Evolutionary conservation across 2,888 invertebrate species (phyloP).

Genomic region (Boloria euphrosyne): DNA sequence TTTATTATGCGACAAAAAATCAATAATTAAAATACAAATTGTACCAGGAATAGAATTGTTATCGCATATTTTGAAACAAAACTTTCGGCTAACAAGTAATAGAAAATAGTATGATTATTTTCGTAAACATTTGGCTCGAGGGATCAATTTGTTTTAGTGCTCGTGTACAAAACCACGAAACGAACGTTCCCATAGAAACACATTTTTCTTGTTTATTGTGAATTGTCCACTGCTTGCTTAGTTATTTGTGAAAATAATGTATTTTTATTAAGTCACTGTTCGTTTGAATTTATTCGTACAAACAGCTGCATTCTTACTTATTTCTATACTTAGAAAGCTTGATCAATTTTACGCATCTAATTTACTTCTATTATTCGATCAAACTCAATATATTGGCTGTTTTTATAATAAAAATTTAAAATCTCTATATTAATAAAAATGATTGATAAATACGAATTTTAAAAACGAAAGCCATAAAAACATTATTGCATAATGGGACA

Average conservation of each 20-base stretch:
- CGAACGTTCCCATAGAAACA: slow-evolving; percentile 1
- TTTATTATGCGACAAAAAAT: slow-evolving; percentile 1
- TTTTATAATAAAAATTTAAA: no score
- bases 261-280: neutral
- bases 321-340: no score
- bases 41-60: neutral
- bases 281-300: no score
- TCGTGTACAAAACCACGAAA: slow-evolving; percentile 24
- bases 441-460: neutral
- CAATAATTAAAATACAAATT: neutral
- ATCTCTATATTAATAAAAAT: neutral
- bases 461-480: no score
- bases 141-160: slow-evolving; percentile 29
- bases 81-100: neutral
- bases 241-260: neutral
- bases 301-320: no score
- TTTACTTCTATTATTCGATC: no score
- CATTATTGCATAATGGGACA: no score
- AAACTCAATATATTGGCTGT: no score
- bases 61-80: neutral
- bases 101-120: slow-evolving; percentile 8
- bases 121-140: slow-evolving; percentile 22
- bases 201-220: neutral
- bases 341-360: no score
- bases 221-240: neutral